Base-by-base conservation (phyloP, 2,888 invertebrate genomes). In the Cotesia congregata region DNA sequence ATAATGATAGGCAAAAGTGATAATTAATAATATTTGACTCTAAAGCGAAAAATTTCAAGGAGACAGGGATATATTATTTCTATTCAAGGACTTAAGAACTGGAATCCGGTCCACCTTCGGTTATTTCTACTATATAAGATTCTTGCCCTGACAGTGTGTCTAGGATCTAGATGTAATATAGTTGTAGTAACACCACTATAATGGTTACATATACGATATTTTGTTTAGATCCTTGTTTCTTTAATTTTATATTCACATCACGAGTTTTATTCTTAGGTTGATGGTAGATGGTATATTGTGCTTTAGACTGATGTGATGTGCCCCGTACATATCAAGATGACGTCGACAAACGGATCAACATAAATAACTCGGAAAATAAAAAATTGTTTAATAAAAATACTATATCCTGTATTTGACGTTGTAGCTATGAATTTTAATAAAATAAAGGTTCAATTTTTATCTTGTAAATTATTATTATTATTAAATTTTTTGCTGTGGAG, bases 21-120 rank as follows among this genome's bases (percentile, higher is more conserved):
- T 50, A 12, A 50, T 50, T 50, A 50, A 50, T 12, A 2, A 50
- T 50, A 50, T 12, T 12, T 50, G 12, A 30, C 3, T 50, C 12
- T 50, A 12, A 50, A 12, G 50, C 50, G 50, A 50, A 30, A 69
- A 7, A 69, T 41, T 69, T 30, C 69, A 69, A 69, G 69, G 69
- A 20, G 30, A 69, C 59, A 59, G 9, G 12, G 30, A n/a, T 20
- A 17, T 41, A 68, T 17, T 20, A 12, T 69, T 69, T 59, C 59
- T 20, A 41, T 39, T 15, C 41, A 17, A 12, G 5, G 65, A 40
- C 17, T 40, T 40, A 62, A 70, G 41, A 17, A 62, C 62, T 68
- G 68, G 72, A 72, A 76, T 67, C 68, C 62, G 9, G 72, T 67
- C 59, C 39, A 60, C 68, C 67, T 76, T 72, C 72, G 20, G n/a